Evolutionary conservation across 1,140 invertebrate genomes (phyloP).

Genomic region (Bombyx mandarina): DNA sequence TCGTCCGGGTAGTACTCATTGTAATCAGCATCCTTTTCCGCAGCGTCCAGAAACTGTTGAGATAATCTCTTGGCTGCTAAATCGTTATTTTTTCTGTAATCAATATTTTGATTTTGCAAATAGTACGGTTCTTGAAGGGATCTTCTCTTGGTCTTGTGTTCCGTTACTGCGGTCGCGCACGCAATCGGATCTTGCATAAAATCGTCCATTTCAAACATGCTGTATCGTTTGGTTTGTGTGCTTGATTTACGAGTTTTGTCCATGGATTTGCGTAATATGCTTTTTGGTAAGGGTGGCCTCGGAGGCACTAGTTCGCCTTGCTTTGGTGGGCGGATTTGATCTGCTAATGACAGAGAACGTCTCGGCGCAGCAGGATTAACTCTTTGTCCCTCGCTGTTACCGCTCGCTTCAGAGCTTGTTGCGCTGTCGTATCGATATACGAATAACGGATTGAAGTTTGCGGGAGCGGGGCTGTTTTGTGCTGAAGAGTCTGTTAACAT

Average conservation of each 20-base stretch:
- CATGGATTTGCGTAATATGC: constrained; percentile 77
- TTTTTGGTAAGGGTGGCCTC: constrained; percentile 78
- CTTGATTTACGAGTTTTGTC: constrained; percentile 71
- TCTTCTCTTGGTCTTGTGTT: constrained; percentile 75
- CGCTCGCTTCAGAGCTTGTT: constrained; percentile 77
- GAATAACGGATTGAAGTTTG: constrained; percentile 79
- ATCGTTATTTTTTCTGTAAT: constrained; percentile 76
- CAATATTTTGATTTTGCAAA: constrained; percentile 73
- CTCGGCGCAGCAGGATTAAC: constrained; percentile 73
- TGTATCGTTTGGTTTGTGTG: constrained; percentile 78
- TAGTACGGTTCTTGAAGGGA: constrained; percentile 82
- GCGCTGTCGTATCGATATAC: constrained; percentile 87
- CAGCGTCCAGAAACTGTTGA: constrained; percentile 67
- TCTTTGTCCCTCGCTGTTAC: constrained; percentile 57
- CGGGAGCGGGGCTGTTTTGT: constrained; percentile 73
- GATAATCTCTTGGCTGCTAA: constrained; percentile 67
- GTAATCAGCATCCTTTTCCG: constrained; percentile 68
- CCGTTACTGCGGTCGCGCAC: constrained; percentile 63
- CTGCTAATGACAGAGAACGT: constrained; percentile 76
- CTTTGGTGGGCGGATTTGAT: constrained; percentile 63
- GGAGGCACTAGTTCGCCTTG: constrained; percentile 74
- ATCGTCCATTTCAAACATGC: constrained; percentile 84
- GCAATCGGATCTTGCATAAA: constrained; percentile 64
- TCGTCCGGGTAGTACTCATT: constrained; percentile 68
- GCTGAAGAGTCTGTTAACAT: constrained; percentile 82